Base-by-base conservation (phyloP, 2,888 invertebrate species). In the Scrobipalpa atriplicella region DNA sequence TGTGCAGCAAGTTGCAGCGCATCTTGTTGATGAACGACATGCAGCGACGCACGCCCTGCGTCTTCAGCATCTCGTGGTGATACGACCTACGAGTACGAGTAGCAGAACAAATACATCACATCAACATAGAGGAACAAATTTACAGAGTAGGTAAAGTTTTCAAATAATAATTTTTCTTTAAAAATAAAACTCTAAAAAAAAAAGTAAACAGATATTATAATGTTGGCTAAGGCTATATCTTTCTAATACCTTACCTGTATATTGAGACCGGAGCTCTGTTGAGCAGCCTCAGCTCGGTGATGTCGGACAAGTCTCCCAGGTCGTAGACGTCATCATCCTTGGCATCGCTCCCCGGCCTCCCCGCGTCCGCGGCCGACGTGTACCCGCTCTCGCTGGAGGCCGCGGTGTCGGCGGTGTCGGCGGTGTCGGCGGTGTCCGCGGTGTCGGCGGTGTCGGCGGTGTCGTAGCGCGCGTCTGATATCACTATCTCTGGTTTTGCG, bases 1-100 rank as follows among this genome's bases (percentile, higher is more conserved):
- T 96, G 73, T 94, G 92, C 65, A 97, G 87, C 9, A 96, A 93
- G 69, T 95, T 92, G 67, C 93, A 93, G 70, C 97, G 95, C 73
- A 97, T 87, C 76, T 95, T 94, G 80, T 97, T 95, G 63, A 98
- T 93, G 84, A 98, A 96, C 73, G 94, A 94, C 82, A 98, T 90
- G 75, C 97, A 96, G 80, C 97, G 97, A 19, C 95, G 94, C 69
- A 98, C 92, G 13, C 98, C 98, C 73, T 96, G 95, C 8, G 97
- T 97, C 87, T 98, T 98, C 66, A 98, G 88, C 67, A 97, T 95
- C 80, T 97, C 96, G 82, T 97, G 96, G 73, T 98, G 97, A 80
- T 97, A 98, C 74, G 95, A 95, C 71, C 97, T 95, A 79, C n/a
- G n/a, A n/a, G n/a, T n/a, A n/a, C n/a, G n/a, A n/a, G n/a, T n/a